A percentile compares a stretch with the other conserved stretches of the same genome.
These are phyloP conservation scores for Odontamblyopus lacepedii DNA, from an alignment of 2,797 vertebrate genomes.

Conservation along the genomic window DNA sequence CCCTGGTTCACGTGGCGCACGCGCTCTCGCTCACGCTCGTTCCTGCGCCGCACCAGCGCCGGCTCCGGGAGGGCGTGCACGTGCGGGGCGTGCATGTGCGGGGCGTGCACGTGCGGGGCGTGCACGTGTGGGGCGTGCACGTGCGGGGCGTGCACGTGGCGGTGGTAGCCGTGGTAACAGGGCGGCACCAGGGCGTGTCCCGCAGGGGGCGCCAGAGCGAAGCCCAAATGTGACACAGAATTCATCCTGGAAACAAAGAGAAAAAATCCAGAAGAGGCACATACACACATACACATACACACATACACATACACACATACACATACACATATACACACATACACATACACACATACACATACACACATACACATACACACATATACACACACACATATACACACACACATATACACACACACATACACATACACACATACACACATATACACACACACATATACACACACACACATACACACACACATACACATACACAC, in stretches of 20 bases:
- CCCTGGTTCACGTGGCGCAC: conserved; percentile 86
- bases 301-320: no score
- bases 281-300: no score
- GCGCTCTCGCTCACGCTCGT: conserved; percentile 84
- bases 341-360: no score
- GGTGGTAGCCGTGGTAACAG: conserved; percentile 73
- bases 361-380: no score
- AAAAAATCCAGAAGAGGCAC: no score
- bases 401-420: no score
- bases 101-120: conserved; percentile 54
- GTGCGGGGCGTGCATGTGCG: not conserved
- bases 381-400: no score
- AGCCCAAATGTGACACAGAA: conserved; percentile 58
- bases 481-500: no score
- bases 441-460: no score
- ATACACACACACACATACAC: no score
- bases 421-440: no score
- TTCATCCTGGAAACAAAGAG: conserved; percentile 59
- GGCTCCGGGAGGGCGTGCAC: conserved; percentile 60
- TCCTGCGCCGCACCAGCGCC: conserved; percentile 85
- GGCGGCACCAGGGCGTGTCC: conserved; percentile 69
- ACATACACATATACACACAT: no score
- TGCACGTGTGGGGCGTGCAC: not conserved
- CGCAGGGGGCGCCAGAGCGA: conserved; percentile 63
- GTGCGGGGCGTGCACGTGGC: conserved; percentile 50